These are phyloP conservation scores for Panagrolaimus sp. DNA, from an alignment of 1,140 invertebrate genomes.

Conservation along the genomic window DNA sequence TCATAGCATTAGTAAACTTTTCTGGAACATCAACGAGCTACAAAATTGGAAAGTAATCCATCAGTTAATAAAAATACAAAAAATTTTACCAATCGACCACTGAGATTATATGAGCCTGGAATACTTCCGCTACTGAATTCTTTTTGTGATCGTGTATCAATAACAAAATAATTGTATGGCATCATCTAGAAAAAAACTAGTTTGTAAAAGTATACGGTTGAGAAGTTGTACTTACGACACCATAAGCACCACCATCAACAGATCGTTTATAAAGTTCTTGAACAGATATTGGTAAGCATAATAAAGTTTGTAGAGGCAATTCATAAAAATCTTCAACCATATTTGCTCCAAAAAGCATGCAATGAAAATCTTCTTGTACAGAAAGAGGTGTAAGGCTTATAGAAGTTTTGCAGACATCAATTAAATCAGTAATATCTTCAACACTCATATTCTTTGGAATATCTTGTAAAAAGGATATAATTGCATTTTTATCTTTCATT, in stretches of 20 bases:
- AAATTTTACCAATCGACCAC: slow-evolving; percentile 75
- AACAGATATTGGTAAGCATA: slow-evolving; percentile 85
- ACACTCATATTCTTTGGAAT: slow-evolving; percentile 39
- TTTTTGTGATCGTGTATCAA: slow-evolving; percentile 89
- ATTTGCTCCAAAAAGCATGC: slow-evolving; percentile 62
- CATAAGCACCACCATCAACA: slow-evolving; percentile 34
- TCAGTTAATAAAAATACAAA: slow-evolving; percentile 21
- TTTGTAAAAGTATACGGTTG: slow-evolving; percentile 65
- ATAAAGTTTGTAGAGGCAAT: slow-evolving; percentile 70
- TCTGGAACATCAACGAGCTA: slow-evolving; percentile 88
- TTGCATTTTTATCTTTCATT: slow-evolving; percentile 35
- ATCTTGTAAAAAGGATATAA: slow-evolving; percentile 34
- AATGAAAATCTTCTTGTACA: slow-evolving; percentile 70
- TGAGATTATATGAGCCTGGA: slow-evolving; percentile 91
- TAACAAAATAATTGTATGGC: slow-evolving; percentile 79
- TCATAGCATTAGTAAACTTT: slow-evolving; percentile 86
- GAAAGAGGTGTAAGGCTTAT: slow-evolving; percentile 82
- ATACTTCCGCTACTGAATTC: slow-evolving; percentile 94
- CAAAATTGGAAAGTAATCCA: slow-evolving; percentile 30
- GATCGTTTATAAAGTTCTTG: slow-evolving; percentile 60
- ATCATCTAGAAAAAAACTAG: slow-evolving; percentile 65
- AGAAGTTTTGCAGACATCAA: slow-evolving; percentile 83
- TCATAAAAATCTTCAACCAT: slow-evolving; percentile 58
- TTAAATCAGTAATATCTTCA: slow-evolving; percentile 93
- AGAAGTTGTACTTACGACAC: slow-evolving; percentile 14